Conservation (phyloP, 2,797 vertebrate species). For the Hirundo rustica region DNA sequence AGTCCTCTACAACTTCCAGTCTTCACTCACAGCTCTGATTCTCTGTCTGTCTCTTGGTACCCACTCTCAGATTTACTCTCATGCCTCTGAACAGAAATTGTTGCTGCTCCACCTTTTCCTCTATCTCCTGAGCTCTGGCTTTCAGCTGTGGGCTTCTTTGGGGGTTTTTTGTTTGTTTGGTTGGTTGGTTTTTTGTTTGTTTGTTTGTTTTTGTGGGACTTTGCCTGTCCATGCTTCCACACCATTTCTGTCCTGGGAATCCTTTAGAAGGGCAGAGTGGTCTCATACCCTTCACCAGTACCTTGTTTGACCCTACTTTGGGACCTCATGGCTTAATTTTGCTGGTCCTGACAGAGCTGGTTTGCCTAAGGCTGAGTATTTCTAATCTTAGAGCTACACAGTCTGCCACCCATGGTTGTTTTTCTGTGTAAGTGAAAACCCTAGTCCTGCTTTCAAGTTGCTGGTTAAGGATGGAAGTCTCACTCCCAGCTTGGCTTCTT, state of each 20-base stretch:
- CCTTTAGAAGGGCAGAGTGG: background rate
- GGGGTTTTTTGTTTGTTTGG: too few relatives aligned
- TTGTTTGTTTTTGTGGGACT: background rate
- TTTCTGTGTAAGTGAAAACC: background rate
- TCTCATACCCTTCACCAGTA: background rate
- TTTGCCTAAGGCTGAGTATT: background rate
- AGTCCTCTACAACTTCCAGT: background rate
- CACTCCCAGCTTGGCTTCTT: background rate
- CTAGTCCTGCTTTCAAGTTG: background rate
- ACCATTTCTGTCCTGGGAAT: background rate
- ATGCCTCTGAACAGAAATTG: background rate
- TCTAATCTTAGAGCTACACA: background rate
- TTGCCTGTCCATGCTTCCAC: background rate
- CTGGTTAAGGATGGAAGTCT: background rate
- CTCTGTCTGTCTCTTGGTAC: background rate
- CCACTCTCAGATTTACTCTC: background rate
- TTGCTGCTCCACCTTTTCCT: background rate
- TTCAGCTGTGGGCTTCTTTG: background rate
- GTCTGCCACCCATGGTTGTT: background rate
- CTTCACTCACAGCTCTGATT: background rate
- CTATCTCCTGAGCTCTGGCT: background rate
- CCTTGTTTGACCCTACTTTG: background rate
- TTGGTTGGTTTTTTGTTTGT: background rate
- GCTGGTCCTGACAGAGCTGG: background rate
- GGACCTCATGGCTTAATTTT: background rate